These are phyloP conservation scores for Drosophila leontia DNA, from an alignment of 1,140 invertebrate genomes.

Conservation along the genomic window DNA sequence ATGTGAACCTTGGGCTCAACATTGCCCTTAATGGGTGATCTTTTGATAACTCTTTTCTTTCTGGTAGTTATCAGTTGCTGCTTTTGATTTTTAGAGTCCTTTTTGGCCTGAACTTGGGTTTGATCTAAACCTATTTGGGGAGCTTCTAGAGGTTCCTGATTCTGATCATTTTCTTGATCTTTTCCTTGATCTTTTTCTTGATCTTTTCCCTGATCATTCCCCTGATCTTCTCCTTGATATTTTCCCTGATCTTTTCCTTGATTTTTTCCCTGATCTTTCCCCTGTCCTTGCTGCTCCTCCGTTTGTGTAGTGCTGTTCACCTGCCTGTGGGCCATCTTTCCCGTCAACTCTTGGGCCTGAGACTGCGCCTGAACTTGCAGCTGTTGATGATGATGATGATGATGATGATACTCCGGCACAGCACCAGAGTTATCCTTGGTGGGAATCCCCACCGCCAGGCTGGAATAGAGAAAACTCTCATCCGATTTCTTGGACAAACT, in stretches of 20 bases:
- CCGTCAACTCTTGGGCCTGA: background rate
- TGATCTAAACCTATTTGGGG: background rate
- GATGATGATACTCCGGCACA: background rate
- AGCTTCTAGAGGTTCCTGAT: too few species aligned
- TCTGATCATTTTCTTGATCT: background rate
- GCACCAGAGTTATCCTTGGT: too few species aligned
- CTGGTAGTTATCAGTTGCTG: too few species aligned
- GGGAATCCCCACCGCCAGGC: slow-evolving; percentile 12
- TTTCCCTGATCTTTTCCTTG: background rate
- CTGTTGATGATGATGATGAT: background rate
- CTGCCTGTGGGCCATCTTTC: background rate
- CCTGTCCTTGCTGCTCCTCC: background rate
- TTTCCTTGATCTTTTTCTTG: background rate
- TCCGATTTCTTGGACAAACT: slow-evolving; percentile 19
- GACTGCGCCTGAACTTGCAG: background rate
- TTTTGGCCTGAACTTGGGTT: background rate
- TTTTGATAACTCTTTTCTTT: background rate
- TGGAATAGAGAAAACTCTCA: background rate
- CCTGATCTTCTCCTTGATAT: background rate
- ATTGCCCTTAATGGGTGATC: slow-evolving; percentile 17
- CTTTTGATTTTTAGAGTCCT: background rate
- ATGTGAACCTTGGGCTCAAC: slow-evolving; percentile 45
- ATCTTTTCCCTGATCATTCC: background rate
- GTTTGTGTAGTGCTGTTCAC: slow-evolving; percentile 17
- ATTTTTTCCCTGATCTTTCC: background rate